Conservation (phyloP, 2,113 vertebrate species). For the Eurystomus gularis region DNA sequence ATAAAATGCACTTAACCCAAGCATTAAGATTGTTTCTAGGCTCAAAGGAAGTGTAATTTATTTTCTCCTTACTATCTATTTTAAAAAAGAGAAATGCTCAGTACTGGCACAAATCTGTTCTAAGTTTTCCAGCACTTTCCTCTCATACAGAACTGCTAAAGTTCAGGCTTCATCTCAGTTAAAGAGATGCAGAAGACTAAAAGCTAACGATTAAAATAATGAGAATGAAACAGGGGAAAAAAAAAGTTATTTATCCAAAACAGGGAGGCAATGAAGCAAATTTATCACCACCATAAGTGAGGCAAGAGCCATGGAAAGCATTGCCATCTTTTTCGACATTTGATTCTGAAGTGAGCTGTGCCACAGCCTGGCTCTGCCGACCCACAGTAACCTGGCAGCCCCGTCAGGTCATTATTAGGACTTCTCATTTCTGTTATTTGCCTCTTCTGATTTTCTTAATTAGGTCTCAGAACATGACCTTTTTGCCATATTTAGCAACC, state of each 20-base stretch:
- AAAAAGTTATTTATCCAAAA: background rate
- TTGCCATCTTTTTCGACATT: background rate
- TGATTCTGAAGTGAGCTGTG: background rate
- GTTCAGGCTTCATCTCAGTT: background rate
- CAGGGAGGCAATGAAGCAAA: background rate
- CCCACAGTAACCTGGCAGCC: background rate
- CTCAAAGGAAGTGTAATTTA: background rate
- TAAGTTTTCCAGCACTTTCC: background rate
- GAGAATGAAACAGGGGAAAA: background rate
- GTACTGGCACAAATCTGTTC: background rate
- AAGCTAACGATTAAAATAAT: background rate
- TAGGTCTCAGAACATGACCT: conserved; percentile 35
- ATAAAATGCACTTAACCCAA: conserved; percentile 4
- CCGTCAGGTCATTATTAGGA: background rate
- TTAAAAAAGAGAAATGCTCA: background rate
- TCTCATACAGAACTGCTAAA: background rate
- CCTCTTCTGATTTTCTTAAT: conserved; percentile 52
- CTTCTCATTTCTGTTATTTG: conserved; percentile 33
- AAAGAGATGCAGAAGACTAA: background rate
- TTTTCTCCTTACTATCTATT: background rate
- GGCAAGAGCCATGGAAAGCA: background rate
- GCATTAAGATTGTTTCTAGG: background rate
- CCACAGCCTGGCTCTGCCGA: background rate
- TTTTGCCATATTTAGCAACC: conserved; percentile 20
- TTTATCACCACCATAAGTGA: background rate